Evolutionary conservation across 64 coral and sea anemone species (phyloP).

Genomic region (Astreopora myriophthalma): DNA sequence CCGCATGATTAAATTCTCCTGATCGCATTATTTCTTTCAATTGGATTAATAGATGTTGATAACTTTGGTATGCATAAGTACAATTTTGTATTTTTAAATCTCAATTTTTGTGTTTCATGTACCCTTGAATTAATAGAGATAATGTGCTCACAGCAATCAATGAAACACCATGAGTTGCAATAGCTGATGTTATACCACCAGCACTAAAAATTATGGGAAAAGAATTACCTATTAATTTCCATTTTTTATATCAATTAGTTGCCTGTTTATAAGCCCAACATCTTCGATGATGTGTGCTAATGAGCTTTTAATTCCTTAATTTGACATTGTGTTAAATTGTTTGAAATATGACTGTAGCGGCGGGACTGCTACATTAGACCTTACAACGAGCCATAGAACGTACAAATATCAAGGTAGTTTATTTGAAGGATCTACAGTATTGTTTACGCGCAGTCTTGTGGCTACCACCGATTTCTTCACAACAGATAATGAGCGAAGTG

Average conservation of each 20-base stretch:
- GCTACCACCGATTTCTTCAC: too few relatives aligned
- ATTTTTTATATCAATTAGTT: not conserved
- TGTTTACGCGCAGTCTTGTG: too few relatives aligned
- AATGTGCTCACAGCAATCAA: not conserved
- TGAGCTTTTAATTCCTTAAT: conserved; percentile 5
- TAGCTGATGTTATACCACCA: not conserved
- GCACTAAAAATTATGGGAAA: not conserved
- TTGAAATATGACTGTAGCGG: conserved; percentile 2
- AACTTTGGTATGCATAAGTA: conserved; percentile 3
- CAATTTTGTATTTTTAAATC: not conserved
- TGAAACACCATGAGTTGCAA: not conserved
- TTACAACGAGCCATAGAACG: too few relatives aligned
- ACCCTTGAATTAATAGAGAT: conserved; percentile 1
- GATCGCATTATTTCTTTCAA: not conserved
- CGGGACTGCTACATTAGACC: too few relatives aligned
- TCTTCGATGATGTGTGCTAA: not conserved
- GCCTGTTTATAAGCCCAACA: conserved; percentile 51
- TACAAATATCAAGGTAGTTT: too few relatives aligned
- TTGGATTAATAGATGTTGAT: not conserved
- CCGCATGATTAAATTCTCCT: not conserved
- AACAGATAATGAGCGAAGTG: too few relatives aligned
- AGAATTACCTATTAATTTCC: conserved; percentile 30
- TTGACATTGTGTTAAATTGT: not conserved
- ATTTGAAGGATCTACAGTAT: too few relatives aligned
- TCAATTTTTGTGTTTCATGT: not conserved